Percentiles rank a stretch among this genome's conserved stretches.
Conservation (phyloP, 1,140 invertebrate species). For the Pissodes strobi region DNA sequence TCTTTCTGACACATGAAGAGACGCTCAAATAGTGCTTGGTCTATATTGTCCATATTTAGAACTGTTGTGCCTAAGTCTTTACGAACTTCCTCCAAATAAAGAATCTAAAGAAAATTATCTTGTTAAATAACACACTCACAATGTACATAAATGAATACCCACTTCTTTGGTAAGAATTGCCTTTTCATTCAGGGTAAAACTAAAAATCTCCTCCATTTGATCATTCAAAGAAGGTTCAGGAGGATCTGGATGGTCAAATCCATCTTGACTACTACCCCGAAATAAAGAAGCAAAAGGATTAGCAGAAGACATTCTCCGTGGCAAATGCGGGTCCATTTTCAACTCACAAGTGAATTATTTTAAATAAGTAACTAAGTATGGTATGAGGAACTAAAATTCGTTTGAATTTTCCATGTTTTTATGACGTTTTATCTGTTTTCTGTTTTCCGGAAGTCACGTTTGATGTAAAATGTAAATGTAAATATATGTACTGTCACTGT, state of each 20-base stretch:
- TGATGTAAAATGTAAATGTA: too few species aligned
- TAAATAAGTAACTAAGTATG: too few species aligned
- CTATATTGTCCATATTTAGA: slow-evolving; percentile 68
- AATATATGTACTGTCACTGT: too few species aligned
- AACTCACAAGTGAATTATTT: not conserved
- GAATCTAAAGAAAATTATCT: slow-evolving; percentile 58
- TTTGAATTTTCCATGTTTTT: slow-evolving; percentile 3
- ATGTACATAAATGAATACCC: not conserved
- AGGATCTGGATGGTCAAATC: slow-evolving; percentile 19
- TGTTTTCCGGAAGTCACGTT: too few species aligned
- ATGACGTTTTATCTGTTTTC: slow-evolving; percentile 8
- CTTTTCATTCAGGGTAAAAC: slow-evolving; percentile 61
- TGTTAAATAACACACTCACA: too few species aligned
- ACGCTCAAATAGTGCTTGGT: slow-evolving; percentile 80
- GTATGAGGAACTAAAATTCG: not conserved
- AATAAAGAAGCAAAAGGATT: slow-evolving; percentile 54
- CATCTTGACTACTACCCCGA: slow-evolving; percentile 22
- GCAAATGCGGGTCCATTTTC: slow-evolving; percentile 25
- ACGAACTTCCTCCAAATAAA: slow-evolving; percentile 64
- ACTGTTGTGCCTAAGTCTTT: slow-evolving; percentile 57
- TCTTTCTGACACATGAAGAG: slow-evolving; percentile 66
- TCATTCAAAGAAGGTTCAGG: slow-evolving; percentile 50
- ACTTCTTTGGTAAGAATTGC: slow-evolving; percentile 28
- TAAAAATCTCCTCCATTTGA: slow-evolving; percentile 68
- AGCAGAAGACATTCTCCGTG: slow-evolving; percentile 37